Evolutionary conservation across 2,888 invertebrate species (phyloP).

Genomic region (Napeogenes sylphis): DNA sequence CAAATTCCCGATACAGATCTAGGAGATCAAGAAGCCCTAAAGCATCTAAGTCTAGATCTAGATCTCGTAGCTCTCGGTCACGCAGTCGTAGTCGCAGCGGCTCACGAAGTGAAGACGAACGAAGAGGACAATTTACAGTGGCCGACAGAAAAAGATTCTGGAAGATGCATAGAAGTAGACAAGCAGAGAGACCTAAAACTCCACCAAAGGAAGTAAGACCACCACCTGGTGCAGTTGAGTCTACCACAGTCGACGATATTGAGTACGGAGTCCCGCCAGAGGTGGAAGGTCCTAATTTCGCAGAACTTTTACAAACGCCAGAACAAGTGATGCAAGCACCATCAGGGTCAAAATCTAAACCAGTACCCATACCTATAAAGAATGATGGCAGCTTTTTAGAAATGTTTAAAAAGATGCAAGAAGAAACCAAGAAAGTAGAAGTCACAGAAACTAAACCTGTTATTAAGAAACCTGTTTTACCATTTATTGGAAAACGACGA

Average conservation of each 20-base stretch:
- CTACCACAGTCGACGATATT: conserved; percentile 55
- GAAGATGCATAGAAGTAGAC: conserved; percentile 60
- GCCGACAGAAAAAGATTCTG: conserved; percentile 69
- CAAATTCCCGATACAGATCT: conserved; percentile 35
- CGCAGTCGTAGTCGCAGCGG: conserved; percentile 44
- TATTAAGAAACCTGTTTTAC: conserved; percentile 65
- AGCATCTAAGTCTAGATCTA: conserved; percentile 50
- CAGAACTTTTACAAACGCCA: conserved; percentile 52
- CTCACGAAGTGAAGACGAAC: conserved; percentile 60
- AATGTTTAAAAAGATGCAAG: conserved; percentile 94
- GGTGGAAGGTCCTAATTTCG: conserved; percentile 68
- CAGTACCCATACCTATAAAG: conserved; percentile 83
- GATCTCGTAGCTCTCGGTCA: conserved; percentile 45
- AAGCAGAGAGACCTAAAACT: conserved; percentile 46
- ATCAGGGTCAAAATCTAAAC: conserved; percentile 70
- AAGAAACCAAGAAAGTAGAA: conserved; percentile 74
- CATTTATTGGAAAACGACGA: conserved; percentile 86
- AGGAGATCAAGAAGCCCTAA: conserved; percentile 41
- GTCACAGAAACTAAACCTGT: conserved; percentile 55
- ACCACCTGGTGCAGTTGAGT: conserved; percentile 63
- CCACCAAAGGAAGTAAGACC: conserved; percentile 62
- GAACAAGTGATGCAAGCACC: conserved; percentile 49
- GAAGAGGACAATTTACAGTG: conserved; percentile 70
- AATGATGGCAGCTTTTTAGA: conserved; percentile 95
- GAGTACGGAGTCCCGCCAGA: conserved; percentile 70